Evolutionary conservation across 2,888 invertebrate genomes (phyloP).

Genomic region (Protonemura montana): DNA sequence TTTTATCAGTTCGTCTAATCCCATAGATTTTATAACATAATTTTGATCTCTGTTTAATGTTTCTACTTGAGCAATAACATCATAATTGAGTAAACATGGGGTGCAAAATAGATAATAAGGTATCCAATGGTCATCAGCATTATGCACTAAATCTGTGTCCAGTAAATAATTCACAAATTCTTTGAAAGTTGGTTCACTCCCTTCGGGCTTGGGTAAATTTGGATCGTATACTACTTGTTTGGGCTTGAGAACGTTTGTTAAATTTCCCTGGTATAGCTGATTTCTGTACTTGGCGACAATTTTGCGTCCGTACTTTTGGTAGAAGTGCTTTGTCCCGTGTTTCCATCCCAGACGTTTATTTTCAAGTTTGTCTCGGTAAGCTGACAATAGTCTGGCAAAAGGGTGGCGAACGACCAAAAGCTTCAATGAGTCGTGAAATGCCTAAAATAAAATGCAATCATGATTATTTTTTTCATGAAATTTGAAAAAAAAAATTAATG

Average conservation of each 20-base stretch:
- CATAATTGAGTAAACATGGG: conserved; percentile 65
- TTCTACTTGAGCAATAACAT: conserved; percentile 66
- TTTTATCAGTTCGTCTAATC: conserved; percentile 54
- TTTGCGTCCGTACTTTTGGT: conserved; percentile 60
- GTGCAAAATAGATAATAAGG: conserved; percentile 65
- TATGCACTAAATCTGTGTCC: conserved; percentile 58
- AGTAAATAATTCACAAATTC: conserved; percentile 64
- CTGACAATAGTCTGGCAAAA: conserved; percentile 66
- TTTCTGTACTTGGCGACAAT: conserved; percentile 61
- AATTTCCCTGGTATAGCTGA: conserved; percentile 51
- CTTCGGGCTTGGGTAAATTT: conserved; percentile 54
- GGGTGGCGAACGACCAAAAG: conserved; percentile 68
- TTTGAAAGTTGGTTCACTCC: conserved; percentile 62
- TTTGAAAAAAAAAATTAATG: too few relatives aligned
- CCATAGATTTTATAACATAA: conserved; percentile 57
- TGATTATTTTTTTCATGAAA: too few relatives aligned
- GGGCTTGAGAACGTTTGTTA: conserved; percentile 47
- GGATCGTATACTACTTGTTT: conserved; percentile 49
- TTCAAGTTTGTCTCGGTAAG: conserved; percentile 67
- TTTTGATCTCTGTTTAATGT: conserved; percentile 63
- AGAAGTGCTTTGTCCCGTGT: conserved; percentile 63
- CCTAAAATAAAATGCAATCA: conserved; percentile 51
- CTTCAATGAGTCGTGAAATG: conserved; percentile 60
- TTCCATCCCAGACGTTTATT: conserved; percentile 58
- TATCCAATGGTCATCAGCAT: conserved; percentile 68